Percentiles rank a stretch among this genome's conserved stretches.
Conservation (phyloP, 2,888 invertebrate species). For the Vannuccia rotundouncinata region DNA sequence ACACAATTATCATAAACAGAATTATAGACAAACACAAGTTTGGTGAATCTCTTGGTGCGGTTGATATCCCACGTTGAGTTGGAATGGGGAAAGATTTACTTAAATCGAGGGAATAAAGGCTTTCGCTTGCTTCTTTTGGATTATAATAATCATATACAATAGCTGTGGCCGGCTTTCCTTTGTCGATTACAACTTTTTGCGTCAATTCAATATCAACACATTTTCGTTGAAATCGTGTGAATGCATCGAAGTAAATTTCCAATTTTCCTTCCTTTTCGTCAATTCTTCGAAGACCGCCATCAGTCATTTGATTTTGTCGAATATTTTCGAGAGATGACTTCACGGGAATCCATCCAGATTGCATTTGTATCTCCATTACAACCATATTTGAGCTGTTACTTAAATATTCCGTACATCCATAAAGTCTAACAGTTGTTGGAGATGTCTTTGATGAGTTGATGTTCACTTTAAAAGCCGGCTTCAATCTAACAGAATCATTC, state of each 20-base stretch:
- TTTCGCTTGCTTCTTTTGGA: neutral
- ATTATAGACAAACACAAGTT: no score
- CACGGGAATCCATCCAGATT: constrained; percentile 7
- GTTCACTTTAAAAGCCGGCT: neutral
- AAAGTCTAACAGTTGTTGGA: neutral
- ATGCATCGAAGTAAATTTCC: neutral
- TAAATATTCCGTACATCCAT: neutral
- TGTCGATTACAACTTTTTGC: neutral
- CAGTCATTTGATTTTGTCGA: neutral
- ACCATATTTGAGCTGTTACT: neutral
- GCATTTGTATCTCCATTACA: constrained; percentile 19
- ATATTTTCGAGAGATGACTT: neutral
- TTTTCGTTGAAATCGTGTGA: neutral
- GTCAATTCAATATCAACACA: neutral
- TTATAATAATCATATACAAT: neutral
- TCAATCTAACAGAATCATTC: neutral
- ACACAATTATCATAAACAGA: no score
- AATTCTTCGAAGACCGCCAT: neutral
- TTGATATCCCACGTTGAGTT: no score
- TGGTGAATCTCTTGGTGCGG: no score
- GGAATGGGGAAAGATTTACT: no score
- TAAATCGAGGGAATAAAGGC: no score
- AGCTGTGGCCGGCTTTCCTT: neutral
- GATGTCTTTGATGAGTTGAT: no score
- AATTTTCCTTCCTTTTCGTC: neutral